Percentiles rank a stretch among this genome's conserved stretches.
phyloP scores from a whole-genome alignment of 2,888 invertebrate genomes.

The Lydus trimaculatus region DNA sequence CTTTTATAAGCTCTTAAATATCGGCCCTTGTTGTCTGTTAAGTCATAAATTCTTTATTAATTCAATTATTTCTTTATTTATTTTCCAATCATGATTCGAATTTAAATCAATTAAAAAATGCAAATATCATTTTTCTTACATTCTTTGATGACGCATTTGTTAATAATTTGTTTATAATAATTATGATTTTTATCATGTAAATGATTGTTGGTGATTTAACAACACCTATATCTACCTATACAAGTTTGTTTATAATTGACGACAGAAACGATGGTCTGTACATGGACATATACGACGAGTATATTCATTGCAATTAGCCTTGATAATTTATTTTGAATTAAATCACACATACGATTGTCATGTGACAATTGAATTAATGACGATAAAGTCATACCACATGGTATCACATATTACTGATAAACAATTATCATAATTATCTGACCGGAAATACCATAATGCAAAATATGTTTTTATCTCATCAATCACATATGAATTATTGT shows the following conservation, averaged over 20 bases:
- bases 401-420: neutral
- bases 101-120: neutral
- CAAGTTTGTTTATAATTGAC: neutral
- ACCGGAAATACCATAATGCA: neutral
- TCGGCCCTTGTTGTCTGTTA: neutral
- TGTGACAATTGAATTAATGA: neutral
- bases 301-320: neutral
- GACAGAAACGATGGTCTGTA: neutral
- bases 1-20: neutral
- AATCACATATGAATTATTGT: neutral
- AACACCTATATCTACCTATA: too few relatives aligned
- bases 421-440: neutral
- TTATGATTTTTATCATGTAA: too few relatives aligned
- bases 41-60: neutral
- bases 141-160: neutral
- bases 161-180: too few relatives aligned
- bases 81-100: neutral
- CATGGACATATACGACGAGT: neutral
- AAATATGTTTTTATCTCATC: neutral
- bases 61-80: neutral
- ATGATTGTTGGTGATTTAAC: neutral
- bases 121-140: neutral
- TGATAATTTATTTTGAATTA: conserved; percentile 4
- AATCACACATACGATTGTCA: neutral
- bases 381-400: neutral